phyloP scores from a whole-genome alignment of 2,113 vertebrate genomes.

The Cyprinodon tularosa region DNA sequence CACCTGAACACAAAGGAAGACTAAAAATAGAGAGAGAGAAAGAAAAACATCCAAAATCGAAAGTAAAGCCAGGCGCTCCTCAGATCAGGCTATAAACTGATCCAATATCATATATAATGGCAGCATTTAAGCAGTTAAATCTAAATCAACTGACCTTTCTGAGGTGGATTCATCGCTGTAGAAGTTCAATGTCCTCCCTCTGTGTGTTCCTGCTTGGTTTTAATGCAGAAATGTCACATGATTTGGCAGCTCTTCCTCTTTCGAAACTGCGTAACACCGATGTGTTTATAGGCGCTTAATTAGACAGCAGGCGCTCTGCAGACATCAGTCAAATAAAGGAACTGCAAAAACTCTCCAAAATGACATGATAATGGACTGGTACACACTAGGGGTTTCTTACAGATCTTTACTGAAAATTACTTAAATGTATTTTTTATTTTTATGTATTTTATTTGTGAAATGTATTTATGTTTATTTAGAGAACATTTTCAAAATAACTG shows the following conservation, averaged over 20 bases:
- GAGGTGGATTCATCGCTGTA: constrained; percentile 17
- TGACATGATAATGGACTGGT: too few relatives aligned
- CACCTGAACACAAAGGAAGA: background rate
- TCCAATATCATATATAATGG: rapidly evolving
- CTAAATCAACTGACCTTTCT: constrained; percentile 22
- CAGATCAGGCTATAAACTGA: rapidly evolving
- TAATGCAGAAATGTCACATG: constrained; percentile 40
- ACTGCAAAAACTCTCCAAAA: too few relatives aligned
- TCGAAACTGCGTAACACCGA: background rate
- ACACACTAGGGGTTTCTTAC: too few relatives aligned
- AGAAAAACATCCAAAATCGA: constrained; percentile 23
- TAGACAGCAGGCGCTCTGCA: background rate
- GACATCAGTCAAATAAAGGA: too few relatives aligned
- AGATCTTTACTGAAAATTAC: too few relatives aligned
- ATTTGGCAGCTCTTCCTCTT: constrained; percentile 20
- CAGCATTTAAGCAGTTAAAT: rapidly evolving
- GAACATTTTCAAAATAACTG: too few relatives aligned
- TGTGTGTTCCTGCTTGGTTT: background rate
- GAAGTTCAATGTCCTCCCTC: background rate
- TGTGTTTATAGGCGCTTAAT: too few relatives aligned
- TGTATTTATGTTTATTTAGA: too few relatives aligned
- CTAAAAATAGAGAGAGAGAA: too few relatives aligned
- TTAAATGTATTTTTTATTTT: too few relatives aligned
- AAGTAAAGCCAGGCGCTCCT: constrained; percentile 28
- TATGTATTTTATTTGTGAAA: too few relatives aligned